Evolutionary conservation across 1,140 invertebrate genomes (phyloP).

Genomic region (Heliconius eleuchia): DNA sequence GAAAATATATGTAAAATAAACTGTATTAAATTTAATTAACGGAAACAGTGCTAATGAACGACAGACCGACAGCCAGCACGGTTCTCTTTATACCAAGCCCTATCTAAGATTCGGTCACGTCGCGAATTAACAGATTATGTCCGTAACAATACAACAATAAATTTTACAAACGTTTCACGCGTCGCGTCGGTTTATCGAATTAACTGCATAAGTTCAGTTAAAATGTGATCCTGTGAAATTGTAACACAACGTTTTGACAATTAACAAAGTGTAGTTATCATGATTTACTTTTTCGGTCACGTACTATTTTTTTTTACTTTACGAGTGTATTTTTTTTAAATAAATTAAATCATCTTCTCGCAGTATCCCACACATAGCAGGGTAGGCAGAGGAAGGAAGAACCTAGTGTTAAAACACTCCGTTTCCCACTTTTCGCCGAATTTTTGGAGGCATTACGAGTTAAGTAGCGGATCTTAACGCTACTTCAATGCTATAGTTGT

Average conservation of each 20-base stretch:
- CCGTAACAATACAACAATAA: conserved; percentile 41
- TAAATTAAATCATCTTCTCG: too few species aligned
- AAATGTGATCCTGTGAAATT: conserved; percentile 40
- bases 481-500: too few species aligned
- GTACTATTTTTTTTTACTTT: too few species aligned
- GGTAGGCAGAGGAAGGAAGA: too few species aligned
- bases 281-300: conserved; percentile 6
- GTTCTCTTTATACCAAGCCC: conserved; percentile 33
- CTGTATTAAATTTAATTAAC: background rate
- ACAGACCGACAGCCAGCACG: conserved; percentile 16
- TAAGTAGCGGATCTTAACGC: too few species aligned
- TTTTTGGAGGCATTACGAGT: too few species aligned
- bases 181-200: conserved; percentile 45
- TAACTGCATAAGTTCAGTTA: conserved; percentile 40
- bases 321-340: too few species aligned
- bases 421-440: too few species aligned
- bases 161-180: conserved; percentile 39
- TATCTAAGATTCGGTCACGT: conserved; percentile 44
- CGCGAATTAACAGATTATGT: conserved; percentile 37
- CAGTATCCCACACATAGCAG: too few species aligned
- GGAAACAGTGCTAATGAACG: conserved; percentile 26
- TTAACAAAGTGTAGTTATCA: conserved; percentile 20
- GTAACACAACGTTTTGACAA: conserved; percentile 21
- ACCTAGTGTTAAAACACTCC: too few species aligned
- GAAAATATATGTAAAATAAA: too few species aligned